Evolutionary conservation across 2,797 vertebrate genomes (phyloP).

Genomic region (Labroides dimidiatus): DNA sequence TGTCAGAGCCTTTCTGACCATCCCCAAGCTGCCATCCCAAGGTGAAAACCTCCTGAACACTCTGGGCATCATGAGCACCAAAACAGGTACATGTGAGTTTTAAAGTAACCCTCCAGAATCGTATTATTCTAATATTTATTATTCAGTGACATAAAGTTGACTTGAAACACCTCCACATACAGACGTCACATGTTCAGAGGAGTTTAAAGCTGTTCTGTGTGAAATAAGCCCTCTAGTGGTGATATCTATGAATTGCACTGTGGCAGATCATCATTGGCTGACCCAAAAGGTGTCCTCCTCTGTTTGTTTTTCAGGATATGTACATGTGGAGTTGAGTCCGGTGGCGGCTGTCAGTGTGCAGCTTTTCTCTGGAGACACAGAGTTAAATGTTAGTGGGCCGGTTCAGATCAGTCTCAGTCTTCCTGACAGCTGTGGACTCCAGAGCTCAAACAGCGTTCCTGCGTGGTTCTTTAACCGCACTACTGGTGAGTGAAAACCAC

Average conservation of each 20-base stretch:
- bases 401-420: slow-evolving; percentile 87
- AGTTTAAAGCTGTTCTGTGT: no score
- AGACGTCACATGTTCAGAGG: no score
- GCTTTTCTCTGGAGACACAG: slow-evolving; percentile 83
- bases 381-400: slow-evolving; percentile 85
- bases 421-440: slow-evolving; percentile 70
- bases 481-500: slow-evolving; percentile 80
- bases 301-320: slow-evolving; percentile 73
- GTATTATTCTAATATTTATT: no score
- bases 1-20: slow-evolving; percentile 87
- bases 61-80: slow-evolving; percentile 83
- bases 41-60: slow-evolving; percentile 79
- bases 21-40: slow-evolving; percentile 83
- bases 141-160: no score
- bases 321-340: slow-evolving; percentile 86
- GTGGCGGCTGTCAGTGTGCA: slow-evolving; percentile 87
- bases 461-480: slow-evolving; percentile 91
- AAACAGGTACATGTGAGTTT: slow-evolving; percentile 81
- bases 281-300: neutral
- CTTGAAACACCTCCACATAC: no score
- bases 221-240: no score
- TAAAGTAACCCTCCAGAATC: no score
- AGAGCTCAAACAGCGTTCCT: slow-evolving; percentile 82
- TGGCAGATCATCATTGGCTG: no score
- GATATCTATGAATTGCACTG: no score